These are phyloP conservation scores for Latrodectus geometricus DNA, from an alignment of 1,140 invertebrate genomes.

Conservation along the genomic window DNA sequence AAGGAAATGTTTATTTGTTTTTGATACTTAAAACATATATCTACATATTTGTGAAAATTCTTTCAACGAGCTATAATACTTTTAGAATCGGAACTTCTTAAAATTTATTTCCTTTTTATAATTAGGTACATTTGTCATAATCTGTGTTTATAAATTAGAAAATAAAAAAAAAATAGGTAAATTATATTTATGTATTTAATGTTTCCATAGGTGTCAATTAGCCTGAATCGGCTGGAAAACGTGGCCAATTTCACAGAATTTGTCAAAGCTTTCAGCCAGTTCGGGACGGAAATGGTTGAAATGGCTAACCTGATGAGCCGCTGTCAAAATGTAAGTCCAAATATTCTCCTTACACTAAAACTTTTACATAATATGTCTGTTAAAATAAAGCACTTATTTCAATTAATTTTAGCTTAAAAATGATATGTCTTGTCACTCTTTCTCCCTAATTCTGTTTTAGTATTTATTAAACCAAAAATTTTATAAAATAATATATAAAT, in stretches of 20 bases:
- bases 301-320: slow-evolving; percentile 89
- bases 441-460: too few species aligned
- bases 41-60: too few species aligned
- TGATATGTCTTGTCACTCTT: too few species aligned
- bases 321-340: slow-evolving; percentile 71
- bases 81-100: too few species aligned
- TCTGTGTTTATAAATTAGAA: background rate
- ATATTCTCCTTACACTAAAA: background rate
- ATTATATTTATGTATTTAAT: slow-evolving; percentile 33
- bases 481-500: too few species aligned
- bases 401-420: too few species aligned
- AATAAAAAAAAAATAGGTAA: too few species aligned
- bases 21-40: too few species aligned
- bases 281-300: slow-evolving; percentile 98
- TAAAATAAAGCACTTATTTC: background rate
- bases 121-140: background rate
- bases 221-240: slow-evolving; percentile 80
- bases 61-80: too few species aligned
- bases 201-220: slow-evolving; percentile 64
- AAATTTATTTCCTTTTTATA: slow-evolving; percentile 4
- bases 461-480: too few species aligned
- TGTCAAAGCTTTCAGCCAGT: slow-evolving; percentile 97
- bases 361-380: background rate
- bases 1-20: too few species aligned
- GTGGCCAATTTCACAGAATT: slow-evolving; percentile 98